Evolutionary conservation across 2,797 vertebrate species (phyloP), one percentile per base, ranked within the genome.

Genomic region (Mastacembelus armatus): DNA sequence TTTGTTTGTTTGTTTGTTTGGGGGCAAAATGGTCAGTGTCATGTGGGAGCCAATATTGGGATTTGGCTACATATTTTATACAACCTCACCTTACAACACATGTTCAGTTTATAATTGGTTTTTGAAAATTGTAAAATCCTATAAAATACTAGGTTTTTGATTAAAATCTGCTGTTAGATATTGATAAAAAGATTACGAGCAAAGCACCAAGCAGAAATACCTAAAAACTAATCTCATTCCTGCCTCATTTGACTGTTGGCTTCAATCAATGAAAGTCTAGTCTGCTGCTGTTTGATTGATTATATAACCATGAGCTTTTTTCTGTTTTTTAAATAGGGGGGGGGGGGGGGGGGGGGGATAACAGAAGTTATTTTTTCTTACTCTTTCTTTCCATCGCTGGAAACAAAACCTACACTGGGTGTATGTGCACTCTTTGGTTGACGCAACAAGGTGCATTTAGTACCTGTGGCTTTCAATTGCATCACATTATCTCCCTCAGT

Each of bases 191-290:
- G 19, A 51, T 45, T 21, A 44, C 7, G n/a, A 44, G 10, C 39
- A 51, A 40, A 66, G 33, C 27, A 39, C 52, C n/a, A 8, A 33
- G 33, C 11, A 59, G 33, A 52, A 58, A 50, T 18, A 4, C 7
- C 29, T 55, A 50, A 29, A 57, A 43, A 44, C 22, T 1, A 45
- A 58, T 45, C 16, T 6, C 38, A 26, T 66, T 42, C 49, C 9
- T 62, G 50, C 21, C 35, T 56, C 14, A 54, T 42, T 22, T 47
- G 16, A 42, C 48, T 49, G 4, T 38, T 57, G 44, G 21, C n/a
- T 59, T 52, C 47, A 44, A 50, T 67, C 44, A 56, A 50, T 62
- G 36, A 43, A 26, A 29, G 40, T 36, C 35, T 35, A n/a, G 40
- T 59, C 54, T 48, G 18, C 2, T 1, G 19, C 18, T 32, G 32